Conservation (phyloP, 2,113 vertebrate genomes). For the Typhlomys cinereus region DNA sequence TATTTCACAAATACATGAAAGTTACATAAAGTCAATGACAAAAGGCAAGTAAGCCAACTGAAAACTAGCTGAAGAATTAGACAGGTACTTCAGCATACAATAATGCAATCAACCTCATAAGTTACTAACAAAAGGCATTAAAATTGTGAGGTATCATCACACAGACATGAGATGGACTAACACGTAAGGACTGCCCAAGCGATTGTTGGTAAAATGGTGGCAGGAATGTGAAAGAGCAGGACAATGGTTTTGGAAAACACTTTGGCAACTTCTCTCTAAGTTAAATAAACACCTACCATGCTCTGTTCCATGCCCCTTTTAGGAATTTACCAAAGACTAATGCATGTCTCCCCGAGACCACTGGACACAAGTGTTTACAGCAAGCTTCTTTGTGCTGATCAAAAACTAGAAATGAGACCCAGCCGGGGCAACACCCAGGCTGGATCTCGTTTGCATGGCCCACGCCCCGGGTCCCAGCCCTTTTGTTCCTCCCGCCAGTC, state of each 20-base stretch:
- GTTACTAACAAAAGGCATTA: background rate
- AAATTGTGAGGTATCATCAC: background rate
- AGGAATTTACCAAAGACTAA: background rate
- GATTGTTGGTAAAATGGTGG: background rate
- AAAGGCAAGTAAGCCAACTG: background rate
- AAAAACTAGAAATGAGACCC: constrained; percentile 5
- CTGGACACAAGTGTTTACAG: background rate
- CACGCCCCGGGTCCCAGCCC: too few species aligned
- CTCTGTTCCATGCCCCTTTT: background rate
- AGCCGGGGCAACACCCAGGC: too few species aligned
- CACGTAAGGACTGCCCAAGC: background rate
- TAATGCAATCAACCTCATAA: background rate
- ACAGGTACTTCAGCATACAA: background rate
- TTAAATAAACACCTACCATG: background rate
- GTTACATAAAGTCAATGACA: background rate
- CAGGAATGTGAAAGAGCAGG: background rate
- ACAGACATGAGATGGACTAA: background rate
- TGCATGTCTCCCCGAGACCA: background rate
- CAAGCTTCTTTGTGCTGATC: background rate
- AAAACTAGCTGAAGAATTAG: background rate
- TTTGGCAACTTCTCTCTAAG: background rate
- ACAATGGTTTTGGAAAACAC: background rate
- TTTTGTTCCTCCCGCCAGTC: too few species aligned
- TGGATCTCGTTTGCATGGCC: too few species aligned
- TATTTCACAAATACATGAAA: background rate